Evolutionary conservation across 2,113 vertebrate species (phyloP), one percentile per base, ranked within the genome.

Genomic region (Manacus vitellinus): DNA sequence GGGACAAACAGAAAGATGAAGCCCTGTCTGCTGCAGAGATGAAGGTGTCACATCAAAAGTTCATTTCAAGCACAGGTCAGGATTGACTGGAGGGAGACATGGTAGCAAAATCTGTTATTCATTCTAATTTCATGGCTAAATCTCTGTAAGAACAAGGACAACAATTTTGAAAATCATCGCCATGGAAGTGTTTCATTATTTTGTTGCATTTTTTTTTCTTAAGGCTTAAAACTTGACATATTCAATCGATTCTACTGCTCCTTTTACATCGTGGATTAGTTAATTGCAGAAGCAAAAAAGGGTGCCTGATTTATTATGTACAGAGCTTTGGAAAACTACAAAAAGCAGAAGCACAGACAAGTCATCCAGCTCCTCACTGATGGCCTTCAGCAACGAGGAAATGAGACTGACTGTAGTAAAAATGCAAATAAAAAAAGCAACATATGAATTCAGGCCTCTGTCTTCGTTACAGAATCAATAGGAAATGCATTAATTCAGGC

Each of bases 341-440:
- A 80, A 94, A 91, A 88, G 55, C 82, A 94, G 65, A 90, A 88
- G 66, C 63, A 59, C 33, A 74, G 82, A 71, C 78, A 88, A 94
- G 90, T 67, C 61, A 85, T 70, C 67, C 75, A 90, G 16, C 82
- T 80, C 59, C 51, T 88, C 63, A 44, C 46, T 96, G 79, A 96
- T 90, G 89, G 79, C 93, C 90, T 93, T 92, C 79, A 95, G 92
- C 88, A 95, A 88, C 0, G 1, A 70, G 13, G 52, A 93, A 90
- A 93, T 83, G 46, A 96, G 47, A 84, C n/a, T 80, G 86, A 88
- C 83, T 77, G n/a, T 54, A 80, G 71, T 47, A 92, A 97, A 94
- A 96, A 96, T 91, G 92, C 94, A 97, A 95, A 97, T 95, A 86
- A 74, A 94, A 52, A 16, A 89, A 77, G 24, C 43, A 86, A 58